Percentiles rank a stretch among this genome's conserved stretches.
These are phyloP conservation scores for Clavelina lepadiformis DNA, from an alignment of 23 tunicate genomes.

Conservation along the genomic window DNA sequence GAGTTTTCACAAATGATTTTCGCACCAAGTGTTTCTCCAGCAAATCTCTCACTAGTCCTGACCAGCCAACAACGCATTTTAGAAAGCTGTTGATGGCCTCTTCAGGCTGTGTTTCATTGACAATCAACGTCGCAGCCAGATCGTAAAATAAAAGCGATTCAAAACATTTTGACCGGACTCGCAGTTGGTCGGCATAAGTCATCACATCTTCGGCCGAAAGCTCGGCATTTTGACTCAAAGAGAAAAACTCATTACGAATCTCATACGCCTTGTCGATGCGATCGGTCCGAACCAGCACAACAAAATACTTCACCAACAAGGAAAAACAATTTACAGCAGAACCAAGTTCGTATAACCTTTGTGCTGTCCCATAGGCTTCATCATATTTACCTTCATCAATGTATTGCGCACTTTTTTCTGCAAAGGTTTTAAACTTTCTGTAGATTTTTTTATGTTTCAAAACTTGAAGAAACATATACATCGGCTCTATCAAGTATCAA, in stretches of 20 bases:
- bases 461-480: no score
- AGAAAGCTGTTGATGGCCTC: background rate
- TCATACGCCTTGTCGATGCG: conserved; percentile 1
- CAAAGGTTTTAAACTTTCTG: no score
- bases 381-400: no score
- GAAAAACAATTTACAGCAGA: background rate
- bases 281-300: conserved; percentile 1
- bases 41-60: background rate
- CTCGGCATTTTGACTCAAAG: background rate
- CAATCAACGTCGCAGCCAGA: background rate
- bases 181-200: background rate
- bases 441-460: no score
- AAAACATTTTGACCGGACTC: background rate
- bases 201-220: conserved; percentile 7
- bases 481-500: no score
- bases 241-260: background rate
- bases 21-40: background rate
- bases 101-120: background rate
- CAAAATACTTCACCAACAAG: conserved; percentile 9
- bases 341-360: conserved; percentile 5
- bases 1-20: background rate
- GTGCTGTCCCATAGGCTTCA: conserved; percentile 14
- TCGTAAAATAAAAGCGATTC: conserved; percentile 7
- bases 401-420: no score
- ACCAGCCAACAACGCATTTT: conserved; percentile 3